Evolutionary conservation across 2,888 invertebrate genomes (phyloP), one percentile per base, ranked within the genome.

Genomic region (Acanthosoma haemorrhoidale): DNA sequence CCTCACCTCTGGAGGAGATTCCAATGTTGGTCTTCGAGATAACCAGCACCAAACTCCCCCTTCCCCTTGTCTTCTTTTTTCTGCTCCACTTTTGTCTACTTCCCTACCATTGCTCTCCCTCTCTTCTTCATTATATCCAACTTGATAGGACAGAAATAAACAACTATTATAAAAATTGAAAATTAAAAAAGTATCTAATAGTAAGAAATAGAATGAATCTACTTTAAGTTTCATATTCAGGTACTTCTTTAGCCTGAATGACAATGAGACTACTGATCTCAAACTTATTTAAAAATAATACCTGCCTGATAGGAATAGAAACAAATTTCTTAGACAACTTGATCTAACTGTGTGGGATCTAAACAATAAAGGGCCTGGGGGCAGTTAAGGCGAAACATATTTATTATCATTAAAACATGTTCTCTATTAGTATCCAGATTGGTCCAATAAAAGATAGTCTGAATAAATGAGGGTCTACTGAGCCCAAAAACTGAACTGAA

Each of bases 11-110:
- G 67, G 67, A 4, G 67, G 67, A 1, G 57, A 29, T 36, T 67
- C 38, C 1, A 67, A 18, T 2, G 43, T 67, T 21, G 71, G 36
- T 11, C 75, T 66, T n/a, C 75, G 43, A 5, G 75, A 72, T 15
- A 76, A 69, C 75, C 75, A 76, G n/a, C 73, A 71, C 75, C 76
- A 75, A n/a, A 74, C 75, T 6, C 75, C 63, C 32, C 67, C 51
- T 36, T 57, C 72, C 13, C 70, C 70, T 9, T 69, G 68, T 31
- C 67, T 43, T 31, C 69, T 38, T 29, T 69, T 58, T 8, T 67
- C 67, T 32, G 59, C 6, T 11, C 63, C 18, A 18, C 41, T 68
- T 58, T 72, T 72, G 34, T 70, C 69, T 16, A 64, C 72, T 63
- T 70, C 72, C 18, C 57, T 57, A 32, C 51, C 67, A 36, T 57